phyloP scores from a whole-genome alignment of 2,888 invertebrate genomes.

The Drosophila mercatorum region DNA sequence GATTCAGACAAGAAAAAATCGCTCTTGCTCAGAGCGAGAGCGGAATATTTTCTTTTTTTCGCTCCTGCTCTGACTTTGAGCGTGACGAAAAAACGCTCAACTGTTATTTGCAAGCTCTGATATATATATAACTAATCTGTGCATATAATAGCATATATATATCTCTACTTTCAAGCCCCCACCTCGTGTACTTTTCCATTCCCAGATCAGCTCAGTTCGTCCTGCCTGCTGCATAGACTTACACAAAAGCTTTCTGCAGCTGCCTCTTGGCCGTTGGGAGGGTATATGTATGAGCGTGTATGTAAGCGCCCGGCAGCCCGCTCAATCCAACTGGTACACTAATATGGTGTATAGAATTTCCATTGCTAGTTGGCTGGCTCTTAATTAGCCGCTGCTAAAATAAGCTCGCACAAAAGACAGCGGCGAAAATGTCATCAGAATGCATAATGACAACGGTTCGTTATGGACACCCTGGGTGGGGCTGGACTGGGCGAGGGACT shows the following conservation, averaged over 20 bases:
- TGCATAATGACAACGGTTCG: conserved; percentile 77
- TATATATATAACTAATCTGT: background rate
- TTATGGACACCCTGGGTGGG: conserved; percentile 29
- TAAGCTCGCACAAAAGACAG: conserved; percentile 67
- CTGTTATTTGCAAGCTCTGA: too few species aligned
- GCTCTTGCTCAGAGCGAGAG: too few species aligned
- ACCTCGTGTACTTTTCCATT: background rate
- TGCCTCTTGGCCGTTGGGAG: background rate
- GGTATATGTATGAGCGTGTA: too few species aligned
- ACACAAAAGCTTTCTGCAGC: background rate
- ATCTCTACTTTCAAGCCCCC: background rate
- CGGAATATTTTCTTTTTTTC: too few species aligned
- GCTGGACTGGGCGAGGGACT: conserved; percentile 5
- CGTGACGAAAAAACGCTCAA: too few species aligned
- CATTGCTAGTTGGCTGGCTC: conserved; percentile 54
- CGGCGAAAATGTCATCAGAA: conserved; percentile 79
- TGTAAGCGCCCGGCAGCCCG: too few species aligned
- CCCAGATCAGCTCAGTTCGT: background rate
- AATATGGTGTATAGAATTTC: conserved; percentile 62
- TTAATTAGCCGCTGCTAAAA: conserved; percentile 74
- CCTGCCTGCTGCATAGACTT: background rate
- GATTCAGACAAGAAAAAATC: too few species aligned
- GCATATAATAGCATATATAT: background rate
- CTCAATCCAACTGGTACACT: conserved; percentile 14
- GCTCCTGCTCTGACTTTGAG: too few species aligned